Base-by-base conservation (phyloP, 1,140 invertebrate species). In the Phortica variegata region DNA sequence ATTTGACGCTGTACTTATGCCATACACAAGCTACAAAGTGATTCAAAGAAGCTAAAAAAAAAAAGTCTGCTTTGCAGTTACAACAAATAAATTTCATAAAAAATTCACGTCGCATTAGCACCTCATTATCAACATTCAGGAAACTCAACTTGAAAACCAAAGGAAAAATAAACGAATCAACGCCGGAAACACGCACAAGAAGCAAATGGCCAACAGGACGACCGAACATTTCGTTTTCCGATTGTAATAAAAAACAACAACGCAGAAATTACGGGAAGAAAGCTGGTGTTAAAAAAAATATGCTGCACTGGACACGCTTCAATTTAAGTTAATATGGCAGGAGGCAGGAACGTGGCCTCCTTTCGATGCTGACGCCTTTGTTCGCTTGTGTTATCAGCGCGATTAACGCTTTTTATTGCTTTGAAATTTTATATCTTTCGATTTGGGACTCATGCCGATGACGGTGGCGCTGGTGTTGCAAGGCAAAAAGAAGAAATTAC, bases 51-150 rank as follows among this genome's bases (percentile, higher is more conserved):
- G n/a, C n/a, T n/a, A n/a, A n/a, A n/a, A n/a, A n/a, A n/a, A n/a
- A n/a, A n/a, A n/a, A n/a, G n/a, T n/a, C n/a, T n/a, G n/a, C n/a
- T n/a, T n/a, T n/a, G 23, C 43, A 56, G 49, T 50, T 61, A 52
- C 33, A 46, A 26, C 29, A 43, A 52, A 59, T 59, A 56, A 56
- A 58, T 63, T 36, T 53, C 45, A 10, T 32, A 50, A 56, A 47
- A 46, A 54, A 54, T 36, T 43, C 44, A 44, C 29, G 29, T 13
- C 47, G 40, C 63, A 68, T 68, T 68, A 68, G 41, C 63, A 68
- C 63, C 61, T 68, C 54, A 60, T 63, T 68, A 51, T 34, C n/a
- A 50, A 42, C 23, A 26, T 26, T 26, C 23, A 10, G 5, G 23
- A 26, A 40, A 43, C 39, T 19, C 41, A 17, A 21, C 32, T 12